These are phyloP conservation scores for Oceanodroma tethys DNA, from an alignment of 2,113 vertebrate species.

Conservation along the genomic window DNA sequence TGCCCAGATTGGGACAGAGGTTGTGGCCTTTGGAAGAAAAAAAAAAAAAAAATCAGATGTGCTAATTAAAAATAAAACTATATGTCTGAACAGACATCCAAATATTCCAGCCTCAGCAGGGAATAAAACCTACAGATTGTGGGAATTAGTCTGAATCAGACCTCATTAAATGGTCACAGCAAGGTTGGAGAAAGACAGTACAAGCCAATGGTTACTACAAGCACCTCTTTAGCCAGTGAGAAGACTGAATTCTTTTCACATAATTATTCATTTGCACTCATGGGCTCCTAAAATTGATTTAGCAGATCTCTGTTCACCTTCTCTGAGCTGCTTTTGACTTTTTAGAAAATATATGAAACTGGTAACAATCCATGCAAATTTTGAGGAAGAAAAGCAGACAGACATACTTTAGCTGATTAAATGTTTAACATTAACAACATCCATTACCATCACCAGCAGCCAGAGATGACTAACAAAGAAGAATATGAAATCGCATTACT, in stretches of 20 bases:
- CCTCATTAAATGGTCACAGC: conserved; percentile 11
- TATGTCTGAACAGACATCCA: conserved; percentile 22
- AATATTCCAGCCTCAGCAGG: conserved; percentile 12
- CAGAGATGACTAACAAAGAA: conserved; percentile 10
- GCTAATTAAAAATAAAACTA: conserved; percentile 42
- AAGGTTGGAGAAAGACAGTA: not conserved
- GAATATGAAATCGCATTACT: conserved; percentile 21
- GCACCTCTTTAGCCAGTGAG: not conserved
- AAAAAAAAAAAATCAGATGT: not conserved
- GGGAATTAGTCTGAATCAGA: conserved; percentile 21
- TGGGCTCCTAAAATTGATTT: not conserved
- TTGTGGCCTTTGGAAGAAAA: not conserved
- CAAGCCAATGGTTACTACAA: not conserved
- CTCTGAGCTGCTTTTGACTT: conserved; percentile 9
- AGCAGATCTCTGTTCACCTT: conserved; percentile 40
- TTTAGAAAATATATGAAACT: not conserved
- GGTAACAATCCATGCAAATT: not conserved
- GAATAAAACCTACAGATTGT: conserved; percentile 42
- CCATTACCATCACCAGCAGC: not conserved
- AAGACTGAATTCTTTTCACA: not conserved
- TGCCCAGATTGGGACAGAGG: not conserved
- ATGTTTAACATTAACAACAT: not conserved
- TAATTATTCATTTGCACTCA: not conserved
- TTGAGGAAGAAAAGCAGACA: not conserved
- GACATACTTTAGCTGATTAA: conserved; percentile 18